Base-by-base conservation (phyloP, 2,113 vertebrate genomes). In the Polypterus senegalus region DNA sequence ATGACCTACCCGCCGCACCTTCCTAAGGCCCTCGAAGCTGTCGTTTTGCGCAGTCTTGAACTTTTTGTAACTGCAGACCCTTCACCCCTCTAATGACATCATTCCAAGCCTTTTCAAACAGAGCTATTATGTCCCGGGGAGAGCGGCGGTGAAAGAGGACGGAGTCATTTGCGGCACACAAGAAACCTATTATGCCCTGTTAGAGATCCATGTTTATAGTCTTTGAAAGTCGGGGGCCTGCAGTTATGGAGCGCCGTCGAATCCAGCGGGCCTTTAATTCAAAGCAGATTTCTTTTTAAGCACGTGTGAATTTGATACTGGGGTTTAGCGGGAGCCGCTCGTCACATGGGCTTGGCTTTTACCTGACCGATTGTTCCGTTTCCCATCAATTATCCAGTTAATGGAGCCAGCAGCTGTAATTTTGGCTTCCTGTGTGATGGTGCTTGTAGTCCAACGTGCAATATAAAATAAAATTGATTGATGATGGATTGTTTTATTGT, bases 121-220 rank as follows among this genome's bases (percentile, higher is more conserved):
- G 56, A 45, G 56, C 56, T 57, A 27, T 27, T 57, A 27, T 57
- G 9, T 57, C 46, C 56, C 27, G 46, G 56, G 27, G 5, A 56
- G 54, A 27, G 9, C 10, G 43, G 43, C 54, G 10, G 54, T 11
- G 10, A 55, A 27, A 57, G 43, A 3, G 73, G 78, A 79, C 67
- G 65, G 57, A 57, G 64, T 75, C 76, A 68, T 69, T 77, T 77
- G 68, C 68, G 48, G 73, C 74, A 73, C 85, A 83, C 80, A 79
- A 72, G 81, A 83, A 84, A 86, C 77, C 80, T 76, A 82, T 88
- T 85, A 83, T 57, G n/a, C 51, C 61, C 66, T 77, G 67, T 71
- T 66, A 10, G 45, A 4, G 9, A 47, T 45, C 44, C 2, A 45
- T 60, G 46, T 49, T 49, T 63, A 75, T 59, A 67, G 71, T 62